These are phyloP conservation scores for Gallinago solitaria DNA, from an alignment of 2,797 vertebrate species.

Conservation along the genomic window DNA sequence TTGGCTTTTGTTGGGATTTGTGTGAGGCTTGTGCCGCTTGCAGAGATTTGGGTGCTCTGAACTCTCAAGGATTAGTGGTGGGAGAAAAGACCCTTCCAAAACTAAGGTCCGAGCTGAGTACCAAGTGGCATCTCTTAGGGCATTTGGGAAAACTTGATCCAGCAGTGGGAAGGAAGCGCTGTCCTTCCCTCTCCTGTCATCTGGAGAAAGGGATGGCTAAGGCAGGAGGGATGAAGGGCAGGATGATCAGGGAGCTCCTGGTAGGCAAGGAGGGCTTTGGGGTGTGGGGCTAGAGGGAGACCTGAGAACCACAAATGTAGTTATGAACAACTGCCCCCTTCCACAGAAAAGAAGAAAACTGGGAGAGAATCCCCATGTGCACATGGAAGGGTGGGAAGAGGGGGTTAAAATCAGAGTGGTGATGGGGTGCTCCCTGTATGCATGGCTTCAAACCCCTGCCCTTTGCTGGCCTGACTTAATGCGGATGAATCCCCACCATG, in stretches of 20 bases:
- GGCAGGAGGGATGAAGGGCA: not conserved
- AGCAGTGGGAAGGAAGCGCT: not conserved
- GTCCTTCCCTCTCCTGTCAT: not conserved
- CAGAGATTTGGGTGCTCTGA: not conserved
- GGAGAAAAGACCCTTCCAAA: not conserved
- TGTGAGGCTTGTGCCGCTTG: fast-evolving
- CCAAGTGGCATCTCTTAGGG: not conserved
- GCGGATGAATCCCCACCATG: too few relatives aligned
- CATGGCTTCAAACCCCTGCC: fast-evolving
- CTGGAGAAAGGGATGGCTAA: not conserved
- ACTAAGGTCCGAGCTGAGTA: not conserved
- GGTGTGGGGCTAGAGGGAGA: not conserved
- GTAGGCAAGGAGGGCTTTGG: not conserved
- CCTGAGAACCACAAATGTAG: not conserved
- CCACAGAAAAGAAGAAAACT: not conserved
- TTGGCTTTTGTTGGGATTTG: not conserved
- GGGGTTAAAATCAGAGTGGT: not conserved
- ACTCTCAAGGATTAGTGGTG: not conserved
- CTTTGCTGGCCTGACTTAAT: not conserved
- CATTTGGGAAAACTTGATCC: not conserved
- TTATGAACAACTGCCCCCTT: not conserved
- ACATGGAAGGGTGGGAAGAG: not conserved
- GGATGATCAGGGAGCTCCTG: not conserved
- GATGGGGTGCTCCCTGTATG: not conserved
- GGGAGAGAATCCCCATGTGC: not conserved